phyloP scores from a whole-genome alignment of 2,888 invertebrate species.

The Hyalella azteca region DNA sequence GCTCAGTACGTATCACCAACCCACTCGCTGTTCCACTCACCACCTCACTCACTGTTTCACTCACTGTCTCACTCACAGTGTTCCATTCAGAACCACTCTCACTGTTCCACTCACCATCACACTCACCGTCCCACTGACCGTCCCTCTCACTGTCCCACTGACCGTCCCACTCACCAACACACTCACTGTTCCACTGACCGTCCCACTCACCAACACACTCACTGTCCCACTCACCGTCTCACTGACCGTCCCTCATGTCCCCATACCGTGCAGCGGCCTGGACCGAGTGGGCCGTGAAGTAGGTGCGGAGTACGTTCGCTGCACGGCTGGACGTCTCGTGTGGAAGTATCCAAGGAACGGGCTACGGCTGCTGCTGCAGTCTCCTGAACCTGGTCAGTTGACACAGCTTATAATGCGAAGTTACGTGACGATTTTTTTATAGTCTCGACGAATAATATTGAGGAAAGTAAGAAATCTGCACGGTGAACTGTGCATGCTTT shows the following conservation, averaged over 20 bases:
- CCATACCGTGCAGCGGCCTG: slow-evolving; percentile 20
- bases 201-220: background rate
- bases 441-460: too few species aligned
- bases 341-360: slow-evolving; percentile 35
- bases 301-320: slow-evolving; percentile 14
- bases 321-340: background rate
- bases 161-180: background rate
- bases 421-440: too few species aligned
- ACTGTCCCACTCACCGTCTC: background rate
- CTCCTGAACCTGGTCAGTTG: background rate
- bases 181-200: background rate
- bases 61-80: too few species aligned
- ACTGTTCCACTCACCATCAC: too few species aligned
- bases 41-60: too few species aligned
- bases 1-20: too few species aligned
- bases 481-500: too few species aligned
- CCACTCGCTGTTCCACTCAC: too few species aligned
- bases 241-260: background rate
- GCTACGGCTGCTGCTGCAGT: slow-evolving; percentile 1
- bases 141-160: too few species aligned
- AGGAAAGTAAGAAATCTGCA: too few species aligned
- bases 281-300: slow-evolving; percentile 24
- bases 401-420: background rate
- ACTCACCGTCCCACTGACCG: too few species aligned
- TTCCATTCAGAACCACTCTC: too few species aligned